A percentile compares a stretch with the other conserved stretches of the same genome.
phyloP scores from a whole-genome alignment of 2,113 vertebrate genomes.

The Anarhynchus alexandrinus region DNA sequence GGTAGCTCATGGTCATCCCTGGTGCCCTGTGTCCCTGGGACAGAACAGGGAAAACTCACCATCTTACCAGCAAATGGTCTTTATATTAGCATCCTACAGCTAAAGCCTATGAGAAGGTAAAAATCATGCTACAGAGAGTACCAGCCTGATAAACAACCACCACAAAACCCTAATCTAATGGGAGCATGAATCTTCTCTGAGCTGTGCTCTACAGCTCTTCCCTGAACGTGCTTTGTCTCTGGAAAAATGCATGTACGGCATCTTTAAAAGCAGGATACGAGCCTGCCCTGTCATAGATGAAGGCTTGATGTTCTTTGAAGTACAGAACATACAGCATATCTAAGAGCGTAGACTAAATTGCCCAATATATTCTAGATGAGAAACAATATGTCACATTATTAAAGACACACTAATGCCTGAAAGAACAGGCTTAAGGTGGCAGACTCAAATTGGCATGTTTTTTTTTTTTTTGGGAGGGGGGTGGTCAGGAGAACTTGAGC shows the following conservation, averaged over 20 bases:
- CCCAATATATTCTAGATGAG: neutral
- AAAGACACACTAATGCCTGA: neutral
- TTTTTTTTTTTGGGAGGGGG: neutral
- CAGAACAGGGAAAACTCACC: neutral
- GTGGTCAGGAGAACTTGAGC: neutral
- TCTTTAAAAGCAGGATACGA: neutral
- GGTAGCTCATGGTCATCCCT: neutral
- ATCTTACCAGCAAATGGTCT: neutral
- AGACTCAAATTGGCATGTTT: neutral
- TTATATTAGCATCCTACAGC: neutral
- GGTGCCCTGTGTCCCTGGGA: too few species aligned
- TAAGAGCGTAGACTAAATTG: neutral
- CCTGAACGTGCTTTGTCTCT: neutral
- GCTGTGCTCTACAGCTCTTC: neutral
- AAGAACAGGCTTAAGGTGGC: neutral
- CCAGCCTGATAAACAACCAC: neutral
- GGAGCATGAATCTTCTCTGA: neutral
- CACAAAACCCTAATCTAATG: neutral
- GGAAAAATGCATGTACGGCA: neutral
- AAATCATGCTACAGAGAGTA: neutral
- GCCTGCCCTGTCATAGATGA: neutral
- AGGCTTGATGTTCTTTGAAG: constrained; percentile 8
- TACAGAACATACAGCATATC: neutral
- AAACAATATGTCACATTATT: neutral
- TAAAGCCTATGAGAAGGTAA: neutral